Conservation (phyloP, 2,113 vertebrate genomes). For the Toxostoma redivivum region DNA sequence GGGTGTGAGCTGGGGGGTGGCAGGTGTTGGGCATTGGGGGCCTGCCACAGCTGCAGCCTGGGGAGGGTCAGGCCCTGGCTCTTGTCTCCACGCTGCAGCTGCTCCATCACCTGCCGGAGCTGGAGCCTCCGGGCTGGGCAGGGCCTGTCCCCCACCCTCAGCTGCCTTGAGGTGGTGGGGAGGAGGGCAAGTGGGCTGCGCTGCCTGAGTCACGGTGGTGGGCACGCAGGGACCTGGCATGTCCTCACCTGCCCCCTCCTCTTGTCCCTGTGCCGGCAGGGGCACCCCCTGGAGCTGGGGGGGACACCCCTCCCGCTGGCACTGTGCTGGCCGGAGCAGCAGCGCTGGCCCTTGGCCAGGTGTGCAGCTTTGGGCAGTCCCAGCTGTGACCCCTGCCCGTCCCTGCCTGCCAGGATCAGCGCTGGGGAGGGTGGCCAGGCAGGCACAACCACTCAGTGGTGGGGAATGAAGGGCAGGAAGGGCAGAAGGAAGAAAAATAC, state of each 20-base stretch:
- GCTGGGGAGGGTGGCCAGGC: neutral
- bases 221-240: neutral
- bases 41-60: neutral
- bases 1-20: neutral
- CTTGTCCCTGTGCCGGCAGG: neutral
- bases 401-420: neutral
- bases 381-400: neutral
- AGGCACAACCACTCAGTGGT: neutral
- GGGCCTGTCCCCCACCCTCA: neutral
- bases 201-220: neutral
- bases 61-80: neutral
- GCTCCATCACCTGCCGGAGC: neutral
- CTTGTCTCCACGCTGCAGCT: neutral
- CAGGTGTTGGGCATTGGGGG: neutral
- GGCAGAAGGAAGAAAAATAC: neutral
- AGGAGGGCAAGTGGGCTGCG: neutral
- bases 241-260: neutral
- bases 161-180: fast-evolving
- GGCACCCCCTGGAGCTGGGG: neutral
- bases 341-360: neutral
- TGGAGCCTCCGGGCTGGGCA: neutral
- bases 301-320: neutral
- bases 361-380: neutral
- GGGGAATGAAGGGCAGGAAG: neutral
- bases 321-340: neutral